Conservation (phyloP, 2,113 vertebrate genomes). For the Laticauda laticaudata region DNA sequence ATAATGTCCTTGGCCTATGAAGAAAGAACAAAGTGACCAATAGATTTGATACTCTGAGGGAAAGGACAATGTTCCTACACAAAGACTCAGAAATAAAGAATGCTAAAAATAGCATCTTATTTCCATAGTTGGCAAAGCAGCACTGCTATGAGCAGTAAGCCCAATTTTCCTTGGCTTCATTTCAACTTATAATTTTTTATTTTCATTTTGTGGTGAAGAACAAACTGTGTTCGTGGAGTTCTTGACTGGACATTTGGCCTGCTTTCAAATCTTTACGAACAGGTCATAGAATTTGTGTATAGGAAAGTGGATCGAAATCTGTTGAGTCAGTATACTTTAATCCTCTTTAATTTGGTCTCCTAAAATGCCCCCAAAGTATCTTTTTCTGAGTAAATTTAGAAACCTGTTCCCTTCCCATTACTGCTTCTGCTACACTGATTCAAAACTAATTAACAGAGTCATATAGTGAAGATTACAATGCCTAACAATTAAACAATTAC, state of each 20-base stretch:
- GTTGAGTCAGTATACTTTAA: neutral
- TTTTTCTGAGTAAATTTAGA: neutral
- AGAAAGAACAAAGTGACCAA: neutral
- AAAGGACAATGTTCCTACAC: neutral
- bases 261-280: neutral
- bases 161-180: neutral
- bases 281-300: neutral
- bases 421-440: neutral
- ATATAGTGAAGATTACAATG: neutral
- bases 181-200: neutral
- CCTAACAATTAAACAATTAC: slow-evolving; percentile 6
- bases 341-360: neutral
- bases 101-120: neutral
- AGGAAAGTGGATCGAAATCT: neutral
- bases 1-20: neutral
- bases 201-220: neutral
- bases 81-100: neutral
- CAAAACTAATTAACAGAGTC: neutral
- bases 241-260: neutral
- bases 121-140: neutral
- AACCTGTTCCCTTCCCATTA: too few species aligned
- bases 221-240: neutral
- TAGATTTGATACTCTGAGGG: neutral
- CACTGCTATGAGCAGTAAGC: neutral
- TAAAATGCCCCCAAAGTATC: neutral